Percentiles rank a stretch among this genome's conserved stretches.
phyloP scores from a whole-genome alignment of 2,113 vertebrate genomes.

The Orcinus orca region DNA sequence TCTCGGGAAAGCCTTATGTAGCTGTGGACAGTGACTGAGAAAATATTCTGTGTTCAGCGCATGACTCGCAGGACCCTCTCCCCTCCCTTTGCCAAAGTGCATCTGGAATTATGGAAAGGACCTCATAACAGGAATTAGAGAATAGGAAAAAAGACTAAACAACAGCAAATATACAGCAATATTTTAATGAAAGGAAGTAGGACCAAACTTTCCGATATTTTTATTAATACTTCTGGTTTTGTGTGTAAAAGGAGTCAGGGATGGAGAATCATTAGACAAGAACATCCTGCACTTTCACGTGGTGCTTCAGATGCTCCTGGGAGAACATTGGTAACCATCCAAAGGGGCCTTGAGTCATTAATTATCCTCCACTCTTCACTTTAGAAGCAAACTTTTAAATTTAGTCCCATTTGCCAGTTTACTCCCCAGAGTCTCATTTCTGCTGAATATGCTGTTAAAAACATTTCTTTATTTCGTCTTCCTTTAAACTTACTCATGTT shows the following conservation, averaged over 20 bases:
- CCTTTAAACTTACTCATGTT: background rate
- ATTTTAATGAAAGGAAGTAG: background rate
- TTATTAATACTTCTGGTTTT: background rate
- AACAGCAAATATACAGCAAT: background rate
- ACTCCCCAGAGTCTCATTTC: background rate
- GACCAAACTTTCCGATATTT: background rate
- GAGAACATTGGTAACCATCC: background rate
- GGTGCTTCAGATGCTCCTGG: background rate
- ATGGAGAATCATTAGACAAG: background rate
- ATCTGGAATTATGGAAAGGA: background rate
- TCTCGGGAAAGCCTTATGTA: too few relatives aligned
- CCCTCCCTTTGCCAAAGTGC: background rate
- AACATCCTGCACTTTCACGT: background rate
- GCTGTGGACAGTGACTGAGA: too few relatives aligned
- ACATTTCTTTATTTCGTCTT: background rate
- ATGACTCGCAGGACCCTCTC: fast-evolving
- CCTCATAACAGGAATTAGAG: background rate
- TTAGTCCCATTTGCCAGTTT: background rate
- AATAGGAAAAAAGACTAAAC: background rate
- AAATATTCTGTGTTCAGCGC: background rate
- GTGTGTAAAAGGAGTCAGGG: background rate
- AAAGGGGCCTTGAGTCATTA: background rate
- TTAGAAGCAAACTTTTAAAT: background rate
- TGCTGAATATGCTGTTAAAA: background rate
- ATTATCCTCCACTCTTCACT: background rate